These are phyloP conservation scores for Zaprionus obscuricornis DNA, from an alignment of 2,888 invertebrate species.

Conservation along the genomic window DNA sequence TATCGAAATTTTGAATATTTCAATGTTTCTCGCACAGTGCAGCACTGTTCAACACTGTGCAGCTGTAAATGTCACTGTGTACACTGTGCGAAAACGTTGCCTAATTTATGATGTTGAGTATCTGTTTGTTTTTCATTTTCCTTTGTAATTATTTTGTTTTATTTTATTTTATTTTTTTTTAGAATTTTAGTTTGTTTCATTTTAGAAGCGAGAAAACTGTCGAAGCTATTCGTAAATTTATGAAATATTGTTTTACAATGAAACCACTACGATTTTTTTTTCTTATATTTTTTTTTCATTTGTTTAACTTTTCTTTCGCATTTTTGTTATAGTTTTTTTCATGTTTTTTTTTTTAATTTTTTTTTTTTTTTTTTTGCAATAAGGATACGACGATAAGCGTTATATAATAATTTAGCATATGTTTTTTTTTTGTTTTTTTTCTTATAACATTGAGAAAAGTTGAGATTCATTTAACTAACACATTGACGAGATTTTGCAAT, in stretches of 20 bases:
- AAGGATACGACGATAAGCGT: slow-evolving; percentile 51
- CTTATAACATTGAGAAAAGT: slow-evolving; percentile 75
- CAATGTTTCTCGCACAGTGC: too few species aligned
- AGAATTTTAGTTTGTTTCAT: slow-evolving; percentile 35
- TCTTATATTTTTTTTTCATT: slow-evolving; percentile 31
- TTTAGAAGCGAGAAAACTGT: slow-evolving; percentile 63
- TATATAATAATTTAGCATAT: slow-evolving; percentile 57
- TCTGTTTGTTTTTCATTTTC: slow-evolving; percentile 8
- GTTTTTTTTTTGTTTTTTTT: slow-evolving; percentile 30
- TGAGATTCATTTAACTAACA: slow-evolving; percentile 79
- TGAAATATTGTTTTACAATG: slow-evolving; percentile 80
- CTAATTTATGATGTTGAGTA: slow-evolving; percentile 9
- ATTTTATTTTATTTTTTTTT: slow-evolving; percentile 28
- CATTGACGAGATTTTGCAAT: slow-evolving; percentile 70
- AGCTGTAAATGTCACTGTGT: slow-evolving; percentile 6
- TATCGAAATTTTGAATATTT: too few species aligned
- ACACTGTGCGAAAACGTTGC: slow-evolving; percentile 16
- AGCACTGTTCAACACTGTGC: too few species aligned
- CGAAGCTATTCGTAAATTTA: slow-evolving; percentile 62
- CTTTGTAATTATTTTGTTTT: slow-evolving; percentile 1
- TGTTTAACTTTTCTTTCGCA: slow-evolving; percentile 15
- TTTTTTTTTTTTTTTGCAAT: slow-evolving; percentile 37
- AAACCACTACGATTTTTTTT: slow-evolving; percentile 73
- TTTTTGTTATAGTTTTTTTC: slow-evolving; percentile 26
- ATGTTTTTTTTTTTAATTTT: slow-evolving; percentile 9